These are phyloP conservation scores for Drosophila gunungcola DNA, from an alignment of 1,140 invertebrate genomes.

Conservation along the genomic window DNA sequence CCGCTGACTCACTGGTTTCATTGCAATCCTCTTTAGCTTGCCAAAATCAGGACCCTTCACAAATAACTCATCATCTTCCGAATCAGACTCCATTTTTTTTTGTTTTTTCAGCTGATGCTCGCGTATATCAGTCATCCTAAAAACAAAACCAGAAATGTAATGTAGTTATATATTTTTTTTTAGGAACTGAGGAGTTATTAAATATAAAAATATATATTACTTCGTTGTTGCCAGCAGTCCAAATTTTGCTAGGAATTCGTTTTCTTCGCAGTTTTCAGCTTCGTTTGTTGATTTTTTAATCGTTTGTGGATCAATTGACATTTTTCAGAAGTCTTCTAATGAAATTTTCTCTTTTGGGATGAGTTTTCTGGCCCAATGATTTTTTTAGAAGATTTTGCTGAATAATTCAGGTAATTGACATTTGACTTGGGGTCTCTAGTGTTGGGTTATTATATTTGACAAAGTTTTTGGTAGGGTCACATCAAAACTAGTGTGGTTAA, in stretches of 20 bases:
- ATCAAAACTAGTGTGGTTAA: background rate
- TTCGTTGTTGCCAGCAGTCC: slow-evolving; percentile 21
- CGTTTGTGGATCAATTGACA: background rate
- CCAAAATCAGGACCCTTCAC: slow-evolving; percentile 47
- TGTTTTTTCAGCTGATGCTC: slow-evolving; percentile 20
- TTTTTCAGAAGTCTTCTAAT: background rate
- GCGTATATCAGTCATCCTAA: slow-evolving; percentile 21
- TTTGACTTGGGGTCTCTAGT: background rate
- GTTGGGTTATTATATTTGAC: background rate
- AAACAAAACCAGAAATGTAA: no score
- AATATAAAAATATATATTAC: background rate
- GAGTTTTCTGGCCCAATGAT: background rate
- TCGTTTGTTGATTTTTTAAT: background rate
- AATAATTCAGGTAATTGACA: background rate
- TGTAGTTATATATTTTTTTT: no score
- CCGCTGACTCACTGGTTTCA: background rate
- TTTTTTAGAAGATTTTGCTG: background rate
- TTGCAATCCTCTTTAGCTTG: background rate
- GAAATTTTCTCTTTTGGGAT: no score
- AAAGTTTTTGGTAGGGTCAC: background rate
- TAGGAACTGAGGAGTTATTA: no score
- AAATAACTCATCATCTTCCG: slow-evolving; percentile 51
- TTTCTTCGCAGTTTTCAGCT: background rate
- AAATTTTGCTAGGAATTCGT: slow-evolving; percentile 21
- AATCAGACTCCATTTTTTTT: background rate